Percentiles rank a stretch among this genome's conserved stretches.
These are phyloP conservation scores for Ophonus ardosiacus DNA, from an alignment of 2,888 invertebrate genomes.

Conservation along the genomic window DNA sequence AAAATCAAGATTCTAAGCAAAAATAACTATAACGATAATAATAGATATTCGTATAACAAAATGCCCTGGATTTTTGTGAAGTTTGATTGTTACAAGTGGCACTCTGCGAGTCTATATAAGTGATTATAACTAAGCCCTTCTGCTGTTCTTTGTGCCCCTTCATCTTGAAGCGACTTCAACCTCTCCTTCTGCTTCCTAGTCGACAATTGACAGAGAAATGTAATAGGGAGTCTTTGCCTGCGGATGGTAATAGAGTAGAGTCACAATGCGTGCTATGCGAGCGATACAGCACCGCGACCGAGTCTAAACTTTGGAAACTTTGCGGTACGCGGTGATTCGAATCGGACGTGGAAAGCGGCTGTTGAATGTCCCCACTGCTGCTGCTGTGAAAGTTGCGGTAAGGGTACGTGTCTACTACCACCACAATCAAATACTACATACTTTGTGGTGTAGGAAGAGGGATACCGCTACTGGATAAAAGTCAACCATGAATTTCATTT, in stretches of 20 bases:
- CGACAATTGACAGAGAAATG: conserved; percentile 36
- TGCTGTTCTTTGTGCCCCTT: conserved; percentile 7
- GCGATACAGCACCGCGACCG: conserved; percentile 10
- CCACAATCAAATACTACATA: conserved; percentile 11
- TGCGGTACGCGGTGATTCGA: conserved; percentile 33
- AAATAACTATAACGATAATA: no score
- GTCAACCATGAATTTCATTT: conserved; percentile 30
- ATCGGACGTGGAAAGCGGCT: conserved; percentile 44
- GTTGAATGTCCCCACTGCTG: conserved; percentile 14
- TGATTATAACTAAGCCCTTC: neutral
- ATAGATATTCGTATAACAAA: no score
- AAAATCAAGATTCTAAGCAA: no score
- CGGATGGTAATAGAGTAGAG: conserved; percentile 4
- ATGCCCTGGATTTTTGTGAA: no score
- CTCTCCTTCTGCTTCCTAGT: neutral
- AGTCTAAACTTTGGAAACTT: conserved; percentile 36
- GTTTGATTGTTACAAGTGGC: neutral
- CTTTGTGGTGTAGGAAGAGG: neutral
- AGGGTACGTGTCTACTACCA: neutral
- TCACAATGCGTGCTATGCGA: conserved; percentile 29
- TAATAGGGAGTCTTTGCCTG: conserved; percentile 19
- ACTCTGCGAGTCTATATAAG: neutral
- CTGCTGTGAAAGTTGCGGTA: neutral
- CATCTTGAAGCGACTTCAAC: neutral
- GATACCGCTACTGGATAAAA: conserved; percentile 5